Percentiles rank a stretch among this genome's conserved stretches.
Conservation (phyloP, 2,113 vertebrate species). For the Chunga burmeisteri region DNA sequence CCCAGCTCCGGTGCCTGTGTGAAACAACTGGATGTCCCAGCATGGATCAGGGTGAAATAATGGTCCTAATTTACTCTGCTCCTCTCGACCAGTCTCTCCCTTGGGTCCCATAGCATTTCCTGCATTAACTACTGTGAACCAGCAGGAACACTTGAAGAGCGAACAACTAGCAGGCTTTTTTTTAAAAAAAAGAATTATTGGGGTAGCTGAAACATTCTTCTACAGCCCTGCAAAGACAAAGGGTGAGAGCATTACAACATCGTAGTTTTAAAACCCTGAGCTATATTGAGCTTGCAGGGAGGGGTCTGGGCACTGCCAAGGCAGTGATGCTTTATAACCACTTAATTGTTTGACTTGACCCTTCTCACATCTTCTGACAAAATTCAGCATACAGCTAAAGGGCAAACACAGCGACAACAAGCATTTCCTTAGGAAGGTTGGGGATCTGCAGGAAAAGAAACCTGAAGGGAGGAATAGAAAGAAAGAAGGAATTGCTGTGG, state of each 20-base stretch:
- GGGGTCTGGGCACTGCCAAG: accelerated
- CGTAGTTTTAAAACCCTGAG: background rate
- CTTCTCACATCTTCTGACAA: background rate
- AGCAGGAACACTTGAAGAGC: background rate
- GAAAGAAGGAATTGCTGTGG: background rate
- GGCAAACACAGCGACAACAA: background rate
- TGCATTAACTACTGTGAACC: background rate
- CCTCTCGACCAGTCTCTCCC: background rate
- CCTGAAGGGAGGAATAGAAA: background rate
- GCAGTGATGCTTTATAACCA: background rate
- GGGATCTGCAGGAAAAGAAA: background rate
- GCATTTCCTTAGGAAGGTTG: background rate
- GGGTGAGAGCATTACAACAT: background rate
- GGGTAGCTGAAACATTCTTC: background rate
- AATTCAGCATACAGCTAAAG: background rate
- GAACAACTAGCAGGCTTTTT: background rate
- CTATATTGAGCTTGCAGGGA: background rate
- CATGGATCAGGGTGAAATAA: background rate
- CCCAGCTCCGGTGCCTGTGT: background rate
- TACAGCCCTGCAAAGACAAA: background rate
- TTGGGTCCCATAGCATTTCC: background rate
- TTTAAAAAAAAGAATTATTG: background rate
- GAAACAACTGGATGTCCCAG: background rate
- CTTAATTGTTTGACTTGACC: background rate
- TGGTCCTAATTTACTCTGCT: background rate